Conservation (phyloP, 92 coral and sea anemone species). For the Ricordea florida region DNA sequence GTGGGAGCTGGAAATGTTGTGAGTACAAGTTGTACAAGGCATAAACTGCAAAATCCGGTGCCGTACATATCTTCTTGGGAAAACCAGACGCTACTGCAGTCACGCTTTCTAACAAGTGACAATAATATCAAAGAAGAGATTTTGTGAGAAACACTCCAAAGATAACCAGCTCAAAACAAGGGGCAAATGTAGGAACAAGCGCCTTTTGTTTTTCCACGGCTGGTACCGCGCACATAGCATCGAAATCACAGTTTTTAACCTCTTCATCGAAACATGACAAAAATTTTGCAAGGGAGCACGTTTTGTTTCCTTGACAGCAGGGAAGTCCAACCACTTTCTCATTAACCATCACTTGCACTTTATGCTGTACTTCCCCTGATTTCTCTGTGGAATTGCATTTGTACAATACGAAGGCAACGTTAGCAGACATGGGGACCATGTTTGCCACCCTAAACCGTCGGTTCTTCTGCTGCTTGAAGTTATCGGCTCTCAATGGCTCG, state of each 20-base stretch:
- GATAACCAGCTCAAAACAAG: not conserved
- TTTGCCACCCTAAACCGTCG: conserved; percentile 41
- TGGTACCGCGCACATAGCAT: conserved; percentile 52
- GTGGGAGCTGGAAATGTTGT: too few species aligned
- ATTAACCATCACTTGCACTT: conserved; percentile 57
- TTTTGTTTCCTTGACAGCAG: conserved; percentile 55
- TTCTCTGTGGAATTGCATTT: conserved; percentile 29
- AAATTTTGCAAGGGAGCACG: conserved; percentile 50
- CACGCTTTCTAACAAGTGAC: too few species aligned
- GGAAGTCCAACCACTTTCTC: conserved; percentile 43
- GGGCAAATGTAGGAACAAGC: not conserved
- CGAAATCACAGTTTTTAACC: conserved; percentile 57
- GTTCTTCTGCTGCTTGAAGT: conserved; percentile 21
- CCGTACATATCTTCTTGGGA: too few species aligned
- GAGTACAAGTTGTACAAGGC: too few species aligned
- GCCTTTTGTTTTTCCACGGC: conserved; percentile 8
- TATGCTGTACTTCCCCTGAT: conserved; percentile 21
- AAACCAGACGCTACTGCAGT: too few species aligned
- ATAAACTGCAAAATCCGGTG: too few species aligned
- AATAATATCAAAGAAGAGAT: too few species aligned
- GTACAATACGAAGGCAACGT: conserved; percentile 63
- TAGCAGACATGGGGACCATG: conserved; percentile 67
- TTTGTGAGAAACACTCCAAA: too few species aligned
- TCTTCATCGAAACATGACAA: conserved; percentile 40
- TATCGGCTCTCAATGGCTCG: conserved; percentile 36